Conservation (phyloP, 2,888 invertebrate species). For the Brachylomia viminalis region DNA sequence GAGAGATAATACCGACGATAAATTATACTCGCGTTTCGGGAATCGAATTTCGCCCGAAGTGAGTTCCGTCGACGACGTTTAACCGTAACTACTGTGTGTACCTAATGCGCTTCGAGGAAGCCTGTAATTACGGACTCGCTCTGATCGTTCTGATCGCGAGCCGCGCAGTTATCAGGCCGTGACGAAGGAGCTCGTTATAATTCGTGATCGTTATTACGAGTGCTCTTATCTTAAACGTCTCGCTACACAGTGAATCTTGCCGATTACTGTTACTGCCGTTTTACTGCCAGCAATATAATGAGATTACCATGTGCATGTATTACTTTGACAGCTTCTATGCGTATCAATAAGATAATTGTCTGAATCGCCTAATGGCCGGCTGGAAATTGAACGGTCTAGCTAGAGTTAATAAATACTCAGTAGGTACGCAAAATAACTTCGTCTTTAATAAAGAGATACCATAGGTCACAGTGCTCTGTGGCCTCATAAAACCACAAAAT, state of each 20-base stretch:
- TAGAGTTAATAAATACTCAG: slow-evolving; percentile 54
- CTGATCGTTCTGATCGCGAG: slow-evolving; percentile 68
- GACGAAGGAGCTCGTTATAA: slow-evolving; percentile 80
- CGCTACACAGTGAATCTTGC: slow-evolving; percentile 71
- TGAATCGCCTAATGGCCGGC: slow-evolving; percentile 53
- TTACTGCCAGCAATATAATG: slow-evolving; percentile 55
- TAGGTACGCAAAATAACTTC: slow-evolving; percentile 48
- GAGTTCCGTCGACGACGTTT: slow-evolving; percentile 70
- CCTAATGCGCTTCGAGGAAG: slow-evolving; percentile 77
- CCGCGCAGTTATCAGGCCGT: slow-evolving; percentile 81
- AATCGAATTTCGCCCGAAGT: slow-evolving; percentile 77
- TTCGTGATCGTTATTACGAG: slow-evolving; percentile 78
- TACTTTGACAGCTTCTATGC: slow-evolving; percentile 68
- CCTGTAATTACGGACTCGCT: slow-evolving; percentile 73
- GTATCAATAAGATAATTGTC: slow-evolving; percentile 61
- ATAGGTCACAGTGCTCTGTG: slow-evolving; percentile 23
- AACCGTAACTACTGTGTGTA: slow-evolving; percentile 65
- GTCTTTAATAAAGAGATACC: slow-evolving; percentile 43
- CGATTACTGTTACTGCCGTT: slow-evolving; percentile 67
- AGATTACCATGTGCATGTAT: slow-evolving; percentile 60
- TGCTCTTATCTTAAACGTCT: slow-evolving; percentile 77
- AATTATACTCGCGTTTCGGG: slow-evolving; percentile 84
- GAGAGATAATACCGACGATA: slow-evolving; percentile 86
- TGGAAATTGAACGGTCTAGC: slow-evolving; percentile 32
- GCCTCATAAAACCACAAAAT: slow-evolving; percentile 49